phyloP scores from a whole-genome alignment of 1,140 invertebrate species.

The Ectropis grisescens region DNA sequence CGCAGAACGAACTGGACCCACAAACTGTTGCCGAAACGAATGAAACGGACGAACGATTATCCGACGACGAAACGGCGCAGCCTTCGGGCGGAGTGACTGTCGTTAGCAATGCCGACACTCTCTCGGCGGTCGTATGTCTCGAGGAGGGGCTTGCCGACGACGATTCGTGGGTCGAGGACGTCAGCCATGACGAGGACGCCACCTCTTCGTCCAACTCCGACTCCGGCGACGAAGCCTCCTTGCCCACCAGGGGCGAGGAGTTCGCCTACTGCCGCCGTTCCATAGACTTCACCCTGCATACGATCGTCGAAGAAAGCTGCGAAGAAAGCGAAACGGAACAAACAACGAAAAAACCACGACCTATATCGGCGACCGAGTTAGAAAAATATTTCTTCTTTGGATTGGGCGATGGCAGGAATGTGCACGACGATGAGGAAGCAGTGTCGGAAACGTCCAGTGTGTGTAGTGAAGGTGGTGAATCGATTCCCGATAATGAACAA shows the following conservation, averaged over 20 bases:
- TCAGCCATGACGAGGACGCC: conserved; percentile 82
- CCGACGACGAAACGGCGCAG: conserved; percentile 50
- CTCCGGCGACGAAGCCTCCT: conserved; percentile 70
- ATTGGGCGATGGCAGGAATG: conserved; percentile 78
- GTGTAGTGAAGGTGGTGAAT: conserved; percentile 86
- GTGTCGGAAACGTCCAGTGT: conserved; percentile 90
- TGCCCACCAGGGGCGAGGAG: conserved; percentile 83
- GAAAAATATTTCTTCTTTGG: conserved; percentile 94
- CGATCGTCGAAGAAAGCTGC: conserved; percentile 94
- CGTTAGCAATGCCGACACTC: conserved; percentile 74
- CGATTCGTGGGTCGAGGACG: conserved; percentile 89
- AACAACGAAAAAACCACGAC: conserved; percentile 72
- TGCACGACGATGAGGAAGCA: conserved; percentile 76
- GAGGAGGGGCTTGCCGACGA: conserved; percentile 89
- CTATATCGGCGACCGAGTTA: conserved; percentile 83
- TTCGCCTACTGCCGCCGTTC: conserved; percentile 84
- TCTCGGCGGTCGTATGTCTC: conserved; percentile 79
- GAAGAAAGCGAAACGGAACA: conserved; percentile 89
- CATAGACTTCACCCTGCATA: conserved; percentile 92
- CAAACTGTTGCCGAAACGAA: conserved; percentile 29
- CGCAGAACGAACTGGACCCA: conserved; percentile 51
- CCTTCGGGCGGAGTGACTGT: conserved; percentile 72
- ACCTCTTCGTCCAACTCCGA: conserved; percentile 73
- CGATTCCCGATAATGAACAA: conserved; percentile 70
- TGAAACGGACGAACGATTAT: conserved; percentile 48